These are phyloP conservation scores for Orgyia antiqua DNA, from an alignment of 2,888 invertebrate species.

Conservation along the genomic window DNA sequence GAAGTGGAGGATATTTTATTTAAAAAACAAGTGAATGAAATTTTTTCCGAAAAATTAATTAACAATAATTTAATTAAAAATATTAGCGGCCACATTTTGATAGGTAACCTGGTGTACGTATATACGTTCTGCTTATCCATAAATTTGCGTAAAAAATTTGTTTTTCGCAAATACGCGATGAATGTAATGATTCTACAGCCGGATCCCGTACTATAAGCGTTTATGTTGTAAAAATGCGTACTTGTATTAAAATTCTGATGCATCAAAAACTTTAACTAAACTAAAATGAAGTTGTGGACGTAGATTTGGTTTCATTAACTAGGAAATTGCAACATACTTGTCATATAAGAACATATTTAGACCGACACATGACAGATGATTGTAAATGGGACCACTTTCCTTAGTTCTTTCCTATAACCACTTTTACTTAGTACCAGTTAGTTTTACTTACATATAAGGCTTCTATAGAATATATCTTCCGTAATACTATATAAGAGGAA, in stretches of 20 bases:
- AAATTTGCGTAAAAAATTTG: not conserved
- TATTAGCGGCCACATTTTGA: not conserved
- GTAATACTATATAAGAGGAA: too few species aligned
- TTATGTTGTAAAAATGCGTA: too few species aligned
- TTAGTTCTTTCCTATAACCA: constrained; percentile 28
- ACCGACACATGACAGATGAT: too few species aligned
- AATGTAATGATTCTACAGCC: not conserved
- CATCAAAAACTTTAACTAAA: too few species aligned
- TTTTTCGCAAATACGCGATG: not conserved
- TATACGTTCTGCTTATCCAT: not conserved
- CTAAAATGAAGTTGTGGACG: too few species aligned
- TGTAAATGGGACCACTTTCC: constrained; percentile 39
- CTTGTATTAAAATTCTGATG: too few species aligned
- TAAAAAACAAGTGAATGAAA: constrained; percentile 4
- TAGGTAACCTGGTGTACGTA: not conserved
- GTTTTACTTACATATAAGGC: constrained; percentile 28
- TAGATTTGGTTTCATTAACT: too few species aligned
- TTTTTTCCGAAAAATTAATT: constrained; percentile 7
- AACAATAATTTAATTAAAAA: not conserved
- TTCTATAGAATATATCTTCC: constrained; percentile 8
- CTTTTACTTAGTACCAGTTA: constrained; percentile 31
- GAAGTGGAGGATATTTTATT: not conserved
- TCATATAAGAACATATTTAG: too few species aligned
- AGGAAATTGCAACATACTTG: too few species aligned
- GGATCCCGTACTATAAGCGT: too few species aligned